Evolutionary conservation across 2,113 vertebrate species (phyloP), one percentile per base, ranked within the genome.

Genomic region (Lipophrys pholis): DNA sequence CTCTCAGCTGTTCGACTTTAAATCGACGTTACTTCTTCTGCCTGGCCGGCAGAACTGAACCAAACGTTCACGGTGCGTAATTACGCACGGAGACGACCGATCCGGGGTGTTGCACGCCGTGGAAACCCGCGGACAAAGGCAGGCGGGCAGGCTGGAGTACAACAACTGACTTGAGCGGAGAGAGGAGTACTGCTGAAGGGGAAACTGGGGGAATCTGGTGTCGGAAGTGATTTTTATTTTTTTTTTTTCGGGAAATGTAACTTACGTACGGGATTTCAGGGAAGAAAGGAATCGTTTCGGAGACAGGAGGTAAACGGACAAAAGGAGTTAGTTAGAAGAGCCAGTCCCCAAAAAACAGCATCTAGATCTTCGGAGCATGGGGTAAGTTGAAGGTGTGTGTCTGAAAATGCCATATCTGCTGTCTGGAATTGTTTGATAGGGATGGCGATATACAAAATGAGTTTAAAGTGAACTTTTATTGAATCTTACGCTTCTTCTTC

Each of bases 281-380:
- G 48, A 48, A 41, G 42, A 63, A 30, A 55, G 39, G 50, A 76
- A 35, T 50, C 52, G 8, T 53, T 81, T 63, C 36, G 45, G 17
- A 64, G 60, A 48, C 16, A 5, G 11, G 46, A 9, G 3, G 39
- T 2, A 56, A 55, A 56, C 46, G 38, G 46, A 59, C 50, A 16
- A 8, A 64, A 68, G 71, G 64, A 63, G 67, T 66, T 76, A 40
- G 21, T 53, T 72, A 83, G 65, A 56, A 76, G 69, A 80, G 73
- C 11, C 51, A 50, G 49, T 49, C 39, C 17, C 7, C n/a, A n/a
- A 8, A 11, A 58, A 78, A 17, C 64, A 71, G 60, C 79, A 83
- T 58, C 73, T 59, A 68, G 73, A 80, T 79, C 78, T 41, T 77
- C 80, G 68, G 84, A 91, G 87, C 70, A 91, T 91, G 90, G 90